Evolutionary conservation across 2,113 vertebrate genomes (phyloP).

Genomic region (Onychostoma macrolepis): DNA sequence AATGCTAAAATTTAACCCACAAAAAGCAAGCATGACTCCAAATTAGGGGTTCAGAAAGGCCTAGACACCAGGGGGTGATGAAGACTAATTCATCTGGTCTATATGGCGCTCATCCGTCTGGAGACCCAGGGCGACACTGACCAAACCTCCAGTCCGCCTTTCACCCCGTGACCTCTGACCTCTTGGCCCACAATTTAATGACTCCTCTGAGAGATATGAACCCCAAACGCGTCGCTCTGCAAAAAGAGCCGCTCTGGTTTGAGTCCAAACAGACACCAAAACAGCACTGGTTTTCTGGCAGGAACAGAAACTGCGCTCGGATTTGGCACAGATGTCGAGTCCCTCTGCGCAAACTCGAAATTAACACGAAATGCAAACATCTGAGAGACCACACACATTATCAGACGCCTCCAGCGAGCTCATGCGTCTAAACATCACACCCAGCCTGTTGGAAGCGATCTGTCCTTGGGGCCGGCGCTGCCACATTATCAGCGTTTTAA

Average conservation of each 20-base stretch:
- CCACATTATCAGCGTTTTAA: constrained; percentile 43
- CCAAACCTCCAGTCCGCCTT: constrained; percentile 32
- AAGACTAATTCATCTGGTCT: constrained; percentile 45
- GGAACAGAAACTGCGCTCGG: background rate
- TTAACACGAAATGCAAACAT: background rate
- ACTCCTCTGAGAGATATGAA: background rate
- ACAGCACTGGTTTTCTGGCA: background rate
- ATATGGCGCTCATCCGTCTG: constrained; percentile 25
- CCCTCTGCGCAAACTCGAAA: background rate
- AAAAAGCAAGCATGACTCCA: background rate
- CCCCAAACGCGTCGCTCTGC: no score
- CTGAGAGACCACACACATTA: constrained; percentile 23
- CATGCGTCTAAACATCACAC: constrained; percentile 5
- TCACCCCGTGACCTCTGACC: constrained; percentile 44
- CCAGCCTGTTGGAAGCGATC: constrained; percentile 25
- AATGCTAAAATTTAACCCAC: background rate
- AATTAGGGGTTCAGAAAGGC: background rate
- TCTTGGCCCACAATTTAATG: constrained; percentile 33
- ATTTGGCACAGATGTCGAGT: constrained; percentile 15
- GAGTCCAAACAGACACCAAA: background rate
- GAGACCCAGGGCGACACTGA: constrained; percentile 25
- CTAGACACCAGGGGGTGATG: background rate
- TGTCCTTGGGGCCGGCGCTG: constrained; percentile 24
- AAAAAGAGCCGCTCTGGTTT: background rate
- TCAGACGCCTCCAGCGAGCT: background rate